These are phyloP conservation scores for Florisuga fusca DNA, from an alignment of 2,797 vertebrate species.

Conservation along the genomic window DNA sequence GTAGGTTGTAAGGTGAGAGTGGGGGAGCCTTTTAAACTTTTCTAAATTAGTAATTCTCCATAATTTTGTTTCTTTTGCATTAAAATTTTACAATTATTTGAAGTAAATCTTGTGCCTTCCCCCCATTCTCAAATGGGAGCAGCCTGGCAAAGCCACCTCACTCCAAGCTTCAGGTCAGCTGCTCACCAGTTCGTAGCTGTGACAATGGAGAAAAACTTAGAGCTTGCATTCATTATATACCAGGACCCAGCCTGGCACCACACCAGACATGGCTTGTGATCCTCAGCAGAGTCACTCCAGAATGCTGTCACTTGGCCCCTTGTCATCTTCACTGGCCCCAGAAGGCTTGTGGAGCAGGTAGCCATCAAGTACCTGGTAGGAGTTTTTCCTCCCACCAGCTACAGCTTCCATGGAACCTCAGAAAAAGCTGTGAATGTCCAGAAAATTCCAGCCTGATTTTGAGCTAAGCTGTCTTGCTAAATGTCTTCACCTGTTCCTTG, in stretches of 20 bases:
- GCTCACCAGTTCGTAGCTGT: background rate
- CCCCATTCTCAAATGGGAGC: background rate
- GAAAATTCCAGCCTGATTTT: background rate
- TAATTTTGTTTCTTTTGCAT: background rate
- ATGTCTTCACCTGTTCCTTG: background rate
- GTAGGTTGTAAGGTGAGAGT: background rate
- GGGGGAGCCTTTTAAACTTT: background rate
- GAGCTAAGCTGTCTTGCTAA: background rate
- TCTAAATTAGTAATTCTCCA: background rate
- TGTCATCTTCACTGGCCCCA: background rate
- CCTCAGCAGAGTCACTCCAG: background rate
- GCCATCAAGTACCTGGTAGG: background rate
- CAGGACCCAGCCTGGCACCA: background rate
- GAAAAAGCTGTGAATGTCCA: background rate
- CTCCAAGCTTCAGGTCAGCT: background rate
- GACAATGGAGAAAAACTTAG: accelerated
- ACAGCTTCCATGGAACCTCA: background rate
- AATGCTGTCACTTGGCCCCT: background rate
- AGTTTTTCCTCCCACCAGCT: accelerated
- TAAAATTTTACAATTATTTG: background rate
- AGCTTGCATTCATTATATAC: background rate
- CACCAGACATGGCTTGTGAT: background rate
- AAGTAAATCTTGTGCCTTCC: background rate
- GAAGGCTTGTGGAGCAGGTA: background rate
- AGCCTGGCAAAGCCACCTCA: background rate